A percentile compares a stretch with the other conserved stretches of the same genome.
These are phyloP conservation scores for Synodontis membranacea DNA, from an alignment of 2,113 vertebrate genomes.

Conservation along the genomic window DNA sequence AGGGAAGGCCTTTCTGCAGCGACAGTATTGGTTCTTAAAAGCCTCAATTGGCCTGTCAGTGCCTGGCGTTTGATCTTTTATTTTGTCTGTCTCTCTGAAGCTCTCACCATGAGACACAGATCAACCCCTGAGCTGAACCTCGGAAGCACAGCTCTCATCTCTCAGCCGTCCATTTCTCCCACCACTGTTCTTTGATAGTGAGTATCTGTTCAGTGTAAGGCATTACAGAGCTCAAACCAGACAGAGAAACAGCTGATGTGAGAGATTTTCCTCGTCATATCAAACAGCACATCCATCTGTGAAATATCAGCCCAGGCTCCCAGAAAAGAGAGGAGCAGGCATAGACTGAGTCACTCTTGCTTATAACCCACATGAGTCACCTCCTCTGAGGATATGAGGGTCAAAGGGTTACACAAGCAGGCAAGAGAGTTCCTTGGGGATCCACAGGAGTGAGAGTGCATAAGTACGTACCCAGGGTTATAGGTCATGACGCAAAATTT, in stretches of 20 bases:
- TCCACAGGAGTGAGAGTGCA: not conserved
- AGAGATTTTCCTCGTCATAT: conserved; percentile 16
- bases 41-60: conserved; percentile 58
- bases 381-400: conserved; percentile 23
- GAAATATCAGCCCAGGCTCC: conserved; percentile 15
- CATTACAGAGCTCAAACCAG: not conserved
- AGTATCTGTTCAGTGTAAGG: not conserved
- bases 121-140: conserved; percentile 33
- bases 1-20: conserved; percentile 64
- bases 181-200: conserved; percentile 17
- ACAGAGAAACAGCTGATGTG: not conserved
- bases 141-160: not conserved
- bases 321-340: not conserved
- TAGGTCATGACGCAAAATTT: conserved; percentile 43
- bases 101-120: not conserved
- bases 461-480: conserved; percentile 32
- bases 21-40: conserved; percentile 62
- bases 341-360: conserved; percentile 15
- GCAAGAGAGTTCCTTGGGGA: conserved; percentile 36
- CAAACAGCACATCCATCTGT: conserved; percentile 13
- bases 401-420: conserved; percentile 39
- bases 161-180: not conserved
- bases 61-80: conserved; percentile 64
- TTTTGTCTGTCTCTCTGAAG: conserved; percentile 53
- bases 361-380: conserved; percentile 33